Evolutionary conservation across 2,797 vertebrate genomes (phyloP).

Genomic region (Falco berigora): DNA sequence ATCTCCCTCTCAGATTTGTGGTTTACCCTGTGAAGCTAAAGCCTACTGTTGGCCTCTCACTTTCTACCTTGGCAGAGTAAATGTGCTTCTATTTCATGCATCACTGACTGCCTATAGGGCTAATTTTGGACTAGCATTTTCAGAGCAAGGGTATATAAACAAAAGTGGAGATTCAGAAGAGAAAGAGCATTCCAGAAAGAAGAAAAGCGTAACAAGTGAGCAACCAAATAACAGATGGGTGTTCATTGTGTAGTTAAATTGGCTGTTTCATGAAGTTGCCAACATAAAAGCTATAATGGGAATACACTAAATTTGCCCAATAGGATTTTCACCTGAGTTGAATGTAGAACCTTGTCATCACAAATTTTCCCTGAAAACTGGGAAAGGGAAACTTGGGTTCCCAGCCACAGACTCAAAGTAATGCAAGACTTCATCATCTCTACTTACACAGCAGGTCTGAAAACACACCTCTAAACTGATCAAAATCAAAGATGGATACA

Average conservation of each 20-base stretch:
- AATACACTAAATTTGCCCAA: not conserved
- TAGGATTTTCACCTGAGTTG: not conserved
- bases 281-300: not conserved
- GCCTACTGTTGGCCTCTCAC: not conserved
- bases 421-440: not conserved
- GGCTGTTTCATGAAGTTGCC: not conserved
- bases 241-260: not conserved
- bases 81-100: not conserved
- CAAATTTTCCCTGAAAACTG: not conserved
- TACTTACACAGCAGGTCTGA: not conserved
- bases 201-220: not conserved
- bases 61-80: not conserved
- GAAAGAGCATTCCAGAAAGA: not conserved
- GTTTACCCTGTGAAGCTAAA: not conserved
- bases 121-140: not conserved
- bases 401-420: not conserved
- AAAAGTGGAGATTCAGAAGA: not conserved
- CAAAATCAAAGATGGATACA: not conserved
- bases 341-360: not conserved
- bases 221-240: not conserved
- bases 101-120: not conserved
- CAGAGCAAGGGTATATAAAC: not conserved
- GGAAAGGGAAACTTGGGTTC: not conserved
- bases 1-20: not conserved
- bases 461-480: not conserved